These are phyloP conservation scores for Ceratina australensis DNA, from an alignment of 1,140 invertebrate genomes.

Conservation along the genomic window DNA sequence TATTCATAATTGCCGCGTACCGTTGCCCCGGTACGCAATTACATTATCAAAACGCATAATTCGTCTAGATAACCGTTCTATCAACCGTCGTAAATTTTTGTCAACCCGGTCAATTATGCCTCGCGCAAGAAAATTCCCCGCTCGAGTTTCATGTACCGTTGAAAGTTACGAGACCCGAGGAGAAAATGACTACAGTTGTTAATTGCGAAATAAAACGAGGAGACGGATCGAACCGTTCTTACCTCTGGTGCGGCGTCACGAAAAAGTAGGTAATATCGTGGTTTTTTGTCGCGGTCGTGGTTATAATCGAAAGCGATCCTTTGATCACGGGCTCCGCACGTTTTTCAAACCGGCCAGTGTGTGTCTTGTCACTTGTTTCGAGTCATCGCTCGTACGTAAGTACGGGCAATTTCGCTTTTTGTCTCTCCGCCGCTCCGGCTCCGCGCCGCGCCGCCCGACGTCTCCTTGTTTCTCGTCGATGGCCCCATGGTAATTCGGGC, in stretches of 20 bases:
- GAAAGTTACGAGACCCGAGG: not conserved
- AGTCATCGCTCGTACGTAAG: conserved; percentile 60
- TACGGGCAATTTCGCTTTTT: conserved; percentile 62
- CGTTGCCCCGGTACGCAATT: too few relatives aligned
- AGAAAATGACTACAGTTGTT: not conserved
- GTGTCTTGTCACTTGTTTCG: conserved; percentile 58
- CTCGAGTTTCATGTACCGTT: not conserved
- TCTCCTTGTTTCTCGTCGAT: conserved; percentile 10
- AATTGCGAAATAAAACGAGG: conserved; percentile 20
- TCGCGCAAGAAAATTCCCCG: too few relatives aligned
- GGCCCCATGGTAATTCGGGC: conserved; percentile 46
- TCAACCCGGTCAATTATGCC: too few relatives aligned
- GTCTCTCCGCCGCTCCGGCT: not conserved
- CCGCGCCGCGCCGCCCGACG: too few relatives aligned
- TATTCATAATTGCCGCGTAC: not conserved
- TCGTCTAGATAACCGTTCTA: too few relatives aligned
- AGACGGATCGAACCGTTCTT: not conserved
- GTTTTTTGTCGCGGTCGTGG: not conserved
- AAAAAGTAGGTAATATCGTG: conserved; percentile 34
- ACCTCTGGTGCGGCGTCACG: not conserved
- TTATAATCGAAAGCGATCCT: conserved; percentile 61
- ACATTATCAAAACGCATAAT: too few relatives aligned
- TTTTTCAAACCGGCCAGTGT: conserved; percentile 43
- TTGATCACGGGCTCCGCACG: conserved; percentile 53
- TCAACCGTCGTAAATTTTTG: too few relatives aligned